Conservation (phyloP, 23 tunicate species). For the Corella eumyota region DNA sequence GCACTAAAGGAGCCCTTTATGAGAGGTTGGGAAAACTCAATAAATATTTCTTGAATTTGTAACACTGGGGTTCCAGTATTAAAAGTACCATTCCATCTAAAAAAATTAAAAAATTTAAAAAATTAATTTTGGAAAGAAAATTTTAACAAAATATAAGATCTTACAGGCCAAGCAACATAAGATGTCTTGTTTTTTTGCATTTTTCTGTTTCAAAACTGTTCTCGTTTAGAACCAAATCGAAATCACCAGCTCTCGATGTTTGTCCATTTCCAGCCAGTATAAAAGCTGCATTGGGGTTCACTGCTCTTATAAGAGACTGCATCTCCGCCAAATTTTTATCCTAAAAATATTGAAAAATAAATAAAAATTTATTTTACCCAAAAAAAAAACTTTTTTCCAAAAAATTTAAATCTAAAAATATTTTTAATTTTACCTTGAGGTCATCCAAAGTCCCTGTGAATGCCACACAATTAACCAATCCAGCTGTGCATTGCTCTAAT, state of each 20-base stretch:
- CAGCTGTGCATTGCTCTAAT: conserved; percentile 43
- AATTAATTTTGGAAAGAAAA: too few species aligned
- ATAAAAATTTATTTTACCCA: too few species aligned
- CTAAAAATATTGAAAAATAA: too few species aligned
- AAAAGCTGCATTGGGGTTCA: conserved; percentile 66
- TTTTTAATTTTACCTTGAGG: conserved; percentile 41
- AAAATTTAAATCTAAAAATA: too few species aligned
- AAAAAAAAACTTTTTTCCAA: too few species aligned
- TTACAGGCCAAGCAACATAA: conserved; percentile 42
- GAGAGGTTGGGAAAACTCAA: conserved; percentile 70
- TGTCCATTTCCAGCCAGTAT: conserved; percentile 48
- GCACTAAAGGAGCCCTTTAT: conserved; percentile 64
- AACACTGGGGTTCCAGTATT: conserved; percentile 1
- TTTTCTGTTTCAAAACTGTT: conserved; percentile 18
- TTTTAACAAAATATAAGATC: too few species aligned
- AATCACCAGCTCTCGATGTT: conserved; percentile 42
- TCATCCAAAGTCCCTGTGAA: conserved; percentile 40
- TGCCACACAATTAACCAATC: conserved; percentile 38
- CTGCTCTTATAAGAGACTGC: conserved; percentile 42
- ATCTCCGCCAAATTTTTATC: conserved; percentile 38
- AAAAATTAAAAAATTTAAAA: too few species aligned
- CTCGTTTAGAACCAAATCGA: conserved; percentile 64
- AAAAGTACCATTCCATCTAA: conserved; percentile 23
- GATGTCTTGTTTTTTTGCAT: conserved; percentile 12
- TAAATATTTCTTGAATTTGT: conserved; percentile 17